Evolutionary conservation across 2,888 invertebrate species (phyloP).

Genomic region (Agrotis segetum): DNA sequence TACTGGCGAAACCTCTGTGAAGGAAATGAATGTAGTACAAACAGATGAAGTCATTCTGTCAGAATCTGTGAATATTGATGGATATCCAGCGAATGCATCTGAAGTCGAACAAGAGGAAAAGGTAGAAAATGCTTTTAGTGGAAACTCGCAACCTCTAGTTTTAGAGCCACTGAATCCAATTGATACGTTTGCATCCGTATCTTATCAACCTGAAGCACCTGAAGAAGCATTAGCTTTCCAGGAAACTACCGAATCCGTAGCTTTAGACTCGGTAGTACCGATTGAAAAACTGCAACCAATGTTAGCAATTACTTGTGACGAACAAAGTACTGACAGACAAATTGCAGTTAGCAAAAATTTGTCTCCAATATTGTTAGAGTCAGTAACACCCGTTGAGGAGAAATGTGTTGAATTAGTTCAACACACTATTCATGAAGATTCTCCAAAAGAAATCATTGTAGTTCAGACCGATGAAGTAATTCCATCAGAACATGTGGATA

Average conservation of each 20-base stretch:
- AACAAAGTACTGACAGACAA: not conserved
- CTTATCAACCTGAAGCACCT: not conserved
- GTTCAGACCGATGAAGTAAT: conserved; percentile 2
- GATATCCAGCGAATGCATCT: not conserved
- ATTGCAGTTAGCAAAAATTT: not conserved
- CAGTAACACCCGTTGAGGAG: conserved; percentile 7
- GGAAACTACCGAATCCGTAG: not conserved
- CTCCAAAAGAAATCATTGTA: not conserved
- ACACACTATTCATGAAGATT: not conserved
- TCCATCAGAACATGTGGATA: not conserved
- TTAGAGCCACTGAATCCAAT: conserved; percentile 24
- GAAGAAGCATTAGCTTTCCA: not conserved
- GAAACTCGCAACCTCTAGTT: conserved; percentile 1
- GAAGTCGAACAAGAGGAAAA: not conserved
- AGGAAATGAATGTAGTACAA: not conserved
- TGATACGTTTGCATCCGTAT: not conserved
- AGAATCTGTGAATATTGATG: conserved; percentile 3
- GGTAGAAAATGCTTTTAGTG: not conserved
- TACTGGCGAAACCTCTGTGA: not conserved
- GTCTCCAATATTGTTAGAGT: not conserved
- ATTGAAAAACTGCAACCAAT: not conserved
- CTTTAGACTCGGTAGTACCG: not conserved
- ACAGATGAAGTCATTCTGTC: conserved; percentile 4
- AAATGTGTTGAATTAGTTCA: not conserved
- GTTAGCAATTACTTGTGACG: not conserved